Evolutionary conservation across 2,797 vertebrate genomes (phyloP).

Genomic region (Apogon talboti): DNA sequence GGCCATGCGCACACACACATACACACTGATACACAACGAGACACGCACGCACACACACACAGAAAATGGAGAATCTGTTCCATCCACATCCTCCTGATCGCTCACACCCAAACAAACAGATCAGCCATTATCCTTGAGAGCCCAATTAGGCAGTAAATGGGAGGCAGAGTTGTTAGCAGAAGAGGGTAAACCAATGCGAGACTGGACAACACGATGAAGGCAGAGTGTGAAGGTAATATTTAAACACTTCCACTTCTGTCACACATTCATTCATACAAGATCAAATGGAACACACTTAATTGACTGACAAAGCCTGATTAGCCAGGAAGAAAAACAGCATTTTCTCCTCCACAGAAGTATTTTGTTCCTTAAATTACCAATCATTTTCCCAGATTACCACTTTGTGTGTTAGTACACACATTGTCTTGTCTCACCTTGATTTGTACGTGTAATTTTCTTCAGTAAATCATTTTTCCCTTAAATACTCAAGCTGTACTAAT

Average conservation of each 20-base stretch:
- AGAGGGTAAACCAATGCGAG: conserved; percentile 26
- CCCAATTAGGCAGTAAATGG: conserved; percentile 72
- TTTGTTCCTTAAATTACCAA: conserved; percentile 1
- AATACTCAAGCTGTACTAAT: background rate
- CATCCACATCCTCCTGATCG: conserved; percentile 36
- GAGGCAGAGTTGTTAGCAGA: conserved; percentile 50
- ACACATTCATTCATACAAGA: background rate
- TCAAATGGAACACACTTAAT: background rate
- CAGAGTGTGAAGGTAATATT: conserved; percentile 34
- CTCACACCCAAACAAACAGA: conserved; percentile 64
- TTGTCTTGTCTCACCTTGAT: background rate
- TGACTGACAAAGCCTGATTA: background rate
- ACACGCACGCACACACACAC: conserved; percentile 5
- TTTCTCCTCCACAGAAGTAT: background rate
- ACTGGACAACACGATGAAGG: conserved; percentile 30
- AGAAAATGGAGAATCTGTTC: conserved; percentile 12
- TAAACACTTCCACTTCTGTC: conserved; percentile 10
- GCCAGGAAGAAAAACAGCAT: background rate
- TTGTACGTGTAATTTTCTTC: conserved; percentile 4
- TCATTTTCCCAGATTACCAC: conserved; percentile 15
- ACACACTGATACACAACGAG: conserved; percentile 20
- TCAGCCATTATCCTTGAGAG: conserved; percentile 76
- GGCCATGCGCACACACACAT: conserved; percentile 35
- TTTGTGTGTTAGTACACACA: background rate
- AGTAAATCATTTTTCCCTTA: background rate